Percentiles rank a stretch among this genome's conserved stretches.
These are phyloP conservation scores for Stichodactyla helianthus DNA, from an alignment of 64 coral and sea anemone genomes.

Conservation along the genomic window DNA sequence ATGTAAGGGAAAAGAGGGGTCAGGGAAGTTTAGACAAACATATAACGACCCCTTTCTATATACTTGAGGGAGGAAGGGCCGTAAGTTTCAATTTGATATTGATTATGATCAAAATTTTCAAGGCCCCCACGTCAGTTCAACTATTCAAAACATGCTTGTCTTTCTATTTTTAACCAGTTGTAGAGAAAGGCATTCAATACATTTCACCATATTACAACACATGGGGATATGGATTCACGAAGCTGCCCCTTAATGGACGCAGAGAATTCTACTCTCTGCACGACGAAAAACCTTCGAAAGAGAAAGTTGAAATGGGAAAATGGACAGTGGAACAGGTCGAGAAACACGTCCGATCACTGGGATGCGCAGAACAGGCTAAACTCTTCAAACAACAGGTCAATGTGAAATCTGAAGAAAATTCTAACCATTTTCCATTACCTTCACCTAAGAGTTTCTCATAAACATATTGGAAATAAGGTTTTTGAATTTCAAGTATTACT, in stretches of 20 bases:
- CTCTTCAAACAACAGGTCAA: conserved; percentile 39
- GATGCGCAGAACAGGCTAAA: conserved; percentile 50
- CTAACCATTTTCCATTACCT: too few species aligned
- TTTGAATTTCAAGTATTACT: too few species aligned
- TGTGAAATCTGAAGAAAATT: too few species aligned
- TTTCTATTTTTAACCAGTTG: conserved; percentile 34
- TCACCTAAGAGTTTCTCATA: too few species aligned
- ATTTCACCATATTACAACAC: conserved; percentile 31
- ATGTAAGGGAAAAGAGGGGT: too few species aligned
- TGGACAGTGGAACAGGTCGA: conserved; percentile 59
- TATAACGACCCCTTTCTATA: too few species aligned
- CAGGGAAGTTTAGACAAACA: too few species aligned
- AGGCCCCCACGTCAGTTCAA: too few species aligned
- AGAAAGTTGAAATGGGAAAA: conserved; percentile 45
- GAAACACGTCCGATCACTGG: conserved; percentile 41
- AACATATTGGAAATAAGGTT: too few species aligned
- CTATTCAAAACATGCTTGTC: not conserved
- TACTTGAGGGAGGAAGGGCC: too few species aligned
- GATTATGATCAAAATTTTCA: too few species aligned
- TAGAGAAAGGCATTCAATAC: conserved; percentile 53
- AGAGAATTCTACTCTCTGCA: conserved; percentile 42
- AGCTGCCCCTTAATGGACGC: conserved; percentile 48
- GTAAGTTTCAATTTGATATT: too few species aligned
- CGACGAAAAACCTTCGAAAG: conserved; percentile 38
- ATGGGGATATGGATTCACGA: conserved; percentile 28